phyloP scores from a whole-genome alignment of 2,113 vertebrate species.

The Limanda limanda region DNA sequence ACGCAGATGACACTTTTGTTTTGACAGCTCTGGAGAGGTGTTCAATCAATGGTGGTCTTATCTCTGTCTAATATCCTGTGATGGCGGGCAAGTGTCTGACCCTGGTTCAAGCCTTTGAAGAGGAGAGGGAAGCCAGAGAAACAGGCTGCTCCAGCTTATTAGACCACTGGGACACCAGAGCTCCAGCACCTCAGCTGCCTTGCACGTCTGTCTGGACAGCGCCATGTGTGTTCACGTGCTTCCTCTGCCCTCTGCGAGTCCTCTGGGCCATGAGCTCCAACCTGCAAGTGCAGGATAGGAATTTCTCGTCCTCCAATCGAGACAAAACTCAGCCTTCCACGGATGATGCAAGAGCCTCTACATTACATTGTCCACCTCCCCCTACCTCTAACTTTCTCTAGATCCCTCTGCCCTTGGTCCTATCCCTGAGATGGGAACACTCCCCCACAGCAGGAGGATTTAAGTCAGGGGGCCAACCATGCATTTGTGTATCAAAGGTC shows the following conservation, averaged over 20 bases:
- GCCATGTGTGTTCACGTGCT: slow-evolving; percentile 36
- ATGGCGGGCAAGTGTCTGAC: slow-evolving; percentile 45
- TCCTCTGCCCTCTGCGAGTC: slow-evolving; percentile 60
- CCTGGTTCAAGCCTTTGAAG: slow-evolving; percentile 56
- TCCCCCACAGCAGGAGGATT: slow-evolving; percentile 59
- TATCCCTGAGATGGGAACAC: slow-evolving; percentile 47
- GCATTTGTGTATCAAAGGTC: slow-evolving; percentile 81
- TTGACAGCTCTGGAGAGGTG: slow-evolving; percentile 53
- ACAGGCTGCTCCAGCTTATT: slow-evolving; percentile 33
- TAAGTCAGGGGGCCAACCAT: slow-evolving; percentile 52
- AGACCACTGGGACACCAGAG: slow-evolving; percentile 39
- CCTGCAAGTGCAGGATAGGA: slow-evolving; percentile 66
- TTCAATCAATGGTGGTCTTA: slow-evolving; percentile 64
- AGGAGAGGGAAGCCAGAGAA: slow-evolving; percentile 22
- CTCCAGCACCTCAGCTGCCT: slow-evolving; percentile 54
- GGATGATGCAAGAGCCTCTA: slow-evolving; percentile 45
- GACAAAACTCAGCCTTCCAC: slow-evolving; percentile 31
- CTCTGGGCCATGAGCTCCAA: slow-evolving; percentile 50
- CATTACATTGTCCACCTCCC: slow-evolving; percentile 22
- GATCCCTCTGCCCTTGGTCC: slow-evolving; percentile 25
- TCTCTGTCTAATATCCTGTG: slow-evolving; percentile 60
- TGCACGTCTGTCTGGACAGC: slow-evolving; percentile 38
- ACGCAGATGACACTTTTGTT: slow-evolving; percentile 31
- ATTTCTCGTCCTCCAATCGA: slow-evolving; percentile 69
- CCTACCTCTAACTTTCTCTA: slow-evolving; percentile 26